A percentile compares a stretch with the other conserved stretches of the same genome.
phyloP scores from a whole-genome alignment of 2,113 vertebrate genomes.

The Nesoenas mayeri region DNA sequence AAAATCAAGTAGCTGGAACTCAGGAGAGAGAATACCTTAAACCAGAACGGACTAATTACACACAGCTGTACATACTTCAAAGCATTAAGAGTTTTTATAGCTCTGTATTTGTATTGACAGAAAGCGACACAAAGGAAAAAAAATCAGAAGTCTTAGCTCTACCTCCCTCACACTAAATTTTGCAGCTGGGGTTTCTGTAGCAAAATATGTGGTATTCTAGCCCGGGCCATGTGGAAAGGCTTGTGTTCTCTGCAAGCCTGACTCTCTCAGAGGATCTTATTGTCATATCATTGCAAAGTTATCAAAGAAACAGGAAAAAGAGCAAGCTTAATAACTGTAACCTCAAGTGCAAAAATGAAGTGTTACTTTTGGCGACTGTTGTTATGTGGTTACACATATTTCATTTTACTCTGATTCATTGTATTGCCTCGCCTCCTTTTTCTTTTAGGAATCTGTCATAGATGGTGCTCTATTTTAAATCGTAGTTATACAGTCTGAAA shows the following conservation, averaged over 20 bases:
- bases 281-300: neutral
- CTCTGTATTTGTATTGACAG: slow-evolving; percentile 14
- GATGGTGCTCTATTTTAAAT: neutral
- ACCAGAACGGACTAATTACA: neutral
- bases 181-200: neutral
- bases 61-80: slow-evolving; percentile 37
- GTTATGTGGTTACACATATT: neutral
- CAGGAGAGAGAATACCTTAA: slow-evolving; percentile 32
- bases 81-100: slow-evolving; percentile 23
- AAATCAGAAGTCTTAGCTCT: slow-evolving; percentile 7
- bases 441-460: neutral
- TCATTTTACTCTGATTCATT: slow-evolving; percentile 28
- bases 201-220: neutral
- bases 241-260: slow-evolving; percentile 19
- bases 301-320: slow-evolving; percentile 41
- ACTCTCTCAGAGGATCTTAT: slow-evolving; percentile 19
- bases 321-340: slow-evolving; percentile 25
- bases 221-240: neutral
- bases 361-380: slow-evolving; percentile 51
- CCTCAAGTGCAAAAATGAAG: slow-evolving; percentile 19
- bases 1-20: neutral
- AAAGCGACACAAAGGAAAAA: slow-evolving; percentile 22
- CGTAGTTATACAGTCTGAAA: neutral
- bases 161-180: slow-evolving; percentile 35
- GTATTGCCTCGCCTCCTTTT: neutral